Base-by-base conservation (phyloP, 2,888 invertebrate species). In the Cactoblastis cactorum region DNA sequence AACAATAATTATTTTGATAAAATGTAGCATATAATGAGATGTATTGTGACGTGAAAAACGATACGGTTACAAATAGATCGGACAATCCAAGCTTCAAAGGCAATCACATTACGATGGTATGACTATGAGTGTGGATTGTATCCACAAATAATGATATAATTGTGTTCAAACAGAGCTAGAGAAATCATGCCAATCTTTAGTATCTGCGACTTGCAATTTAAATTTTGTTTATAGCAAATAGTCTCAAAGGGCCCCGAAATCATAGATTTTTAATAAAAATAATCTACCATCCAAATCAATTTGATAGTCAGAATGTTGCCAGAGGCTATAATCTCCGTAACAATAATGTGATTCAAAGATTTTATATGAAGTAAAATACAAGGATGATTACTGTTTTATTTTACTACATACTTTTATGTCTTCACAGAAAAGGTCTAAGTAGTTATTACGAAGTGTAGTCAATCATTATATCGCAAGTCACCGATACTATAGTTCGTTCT, bases 51-150 rank as follows among this genome's bases (percentile, higher is more conserved):
- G 28, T 28, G 5, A 14, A 11, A n/a, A n/a, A n/a, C n/a, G n/a
- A n/a, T n/a, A 8, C 22, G 3, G 18, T 41, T 14, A 24, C 12
- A 28, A 39, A 14, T 38, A 28, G 8, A 5, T 1, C 8, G 24
- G 15, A 43, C 22, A 43, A 41, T 28, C 15, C 43, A 43, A 43
- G 43, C 43, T 12, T 43, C 6, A 24, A 24, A 43, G 17, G 17
- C 35, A 34, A 33, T 35, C 34, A 47, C 35, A 46, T 22, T 22
- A 47, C 22, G 11, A 47, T 34, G 18, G 18, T 1, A 34, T 14
- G 46, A 19, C 34, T 35, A 15, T 1, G 1, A 15, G 35, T 22
- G 22, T 24, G 35, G 15, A 35, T 47, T 35, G 8, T n/a, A 18
- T 34, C 8, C 12, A 47, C 22, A 9, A 34, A 37, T 14, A 33